Base-by-base conservation (phyloP, 2,113 vertebrate species). In the Rhinoderma darwinii region DNA sequence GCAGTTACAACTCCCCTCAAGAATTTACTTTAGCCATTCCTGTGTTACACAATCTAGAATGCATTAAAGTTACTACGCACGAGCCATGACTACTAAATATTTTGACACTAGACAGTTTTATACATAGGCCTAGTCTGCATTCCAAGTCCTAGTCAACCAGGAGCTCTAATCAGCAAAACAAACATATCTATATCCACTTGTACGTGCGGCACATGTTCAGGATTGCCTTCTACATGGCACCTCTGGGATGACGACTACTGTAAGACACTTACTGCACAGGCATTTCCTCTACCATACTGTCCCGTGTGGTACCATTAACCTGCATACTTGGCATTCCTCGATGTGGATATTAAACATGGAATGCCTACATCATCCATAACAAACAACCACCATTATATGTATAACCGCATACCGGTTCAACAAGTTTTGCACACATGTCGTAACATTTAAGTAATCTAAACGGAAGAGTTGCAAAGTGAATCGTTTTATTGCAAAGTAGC, bases 271-370 rank as follows among this genome's bases (percentile, higher is more conserved):
- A 74, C 10, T 22, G 12, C 51, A 41, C 22, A 63, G 25, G 37
- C 8, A 66, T 82, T 43, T 43, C 32, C 37, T 81, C 39, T 56
- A 59, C 37, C 17, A 14, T 18, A 1, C 32, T 59, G 30, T 10
- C 56, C 54, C 4, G 12, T 39, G 44, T 59, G 3, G 14, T 44
- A n/a, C 27, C 51, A 39, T 7, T 43, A n/a, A 32, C 37, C 56
- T 82, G 78, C 82, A 72, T 84, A 22, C 5, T 61, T 75, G 5
- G 11, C 83, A 84, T 84, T 75, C 70, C 39, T 75, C 22, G 4
- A 74, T 54, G 70, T 32, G 15, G 66, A 83, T 73, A 84, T 54
- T 37, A 82, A 43, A 66, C 12, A 44, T 82, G 54, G 35, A 81
- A 81, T 81, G 11, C 39, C 51, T 25, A 12, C 37, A 80, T 56